A percentile compares a stretch with the other conserved stretches of the same genome.
Evolutionary conservation across 64 coral and sea anemone species (phyloP).

Genomic region (Stylophora pistillata): DNA sequence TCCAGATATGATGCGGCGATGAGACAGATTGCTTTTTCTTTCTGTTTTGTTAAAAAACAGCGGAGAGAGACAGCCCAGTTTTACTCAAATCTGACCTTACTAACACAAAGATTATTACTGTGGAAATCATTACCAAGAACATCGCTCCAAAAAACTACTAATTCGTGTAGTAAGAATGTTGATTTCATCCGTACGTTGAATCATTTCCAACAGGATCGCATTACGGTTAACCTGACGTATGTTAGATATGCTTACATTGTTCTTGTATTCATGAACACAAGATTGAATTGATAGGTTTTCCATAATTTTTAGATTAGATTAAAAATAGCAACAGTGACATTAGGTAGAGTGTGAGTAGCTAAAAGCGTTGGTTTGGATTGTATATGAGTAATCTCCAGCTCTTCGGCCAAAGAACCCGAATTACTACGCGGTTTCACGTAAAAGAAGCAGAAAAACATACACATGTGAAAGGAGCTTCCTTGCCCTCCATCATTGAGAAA

Average conservation of each 20-base stretch:
- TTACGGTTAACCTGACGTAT: constrained; percentile 43
- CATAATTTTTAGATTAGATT: constrained; percentile 30
- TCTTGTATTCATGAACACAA: constrained; percentile 29
- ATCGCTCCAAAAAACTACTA: neutral
- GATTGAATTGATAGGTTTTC: constrained; percentile 27
- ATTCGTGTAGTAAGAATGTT: neutral
- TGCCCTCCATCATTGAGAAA: neutral
- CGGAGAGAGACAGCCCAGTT: neutral
- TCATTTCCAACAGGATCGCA: constrained; percentile 38
- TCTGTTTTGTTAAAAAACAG: neutral
- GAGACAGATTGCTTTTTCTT: too few relatives aligned
- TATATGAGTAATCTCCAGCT: neutral
- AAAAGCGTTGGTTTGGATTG: neutral
- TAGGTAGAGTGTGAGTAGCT: neutral
- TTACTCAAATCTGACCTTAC: neutral
- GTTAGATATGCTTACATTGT: constrained; percentile 22
- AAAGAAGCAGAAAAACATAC: neutral
- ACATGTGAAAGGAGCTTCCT: neutral
- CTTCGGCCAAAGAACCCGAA: neutral
- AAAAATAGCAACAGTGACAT: constrained; percentile 21
- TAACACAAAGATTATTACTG: neutral
- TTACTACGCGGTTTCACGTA: neutral
- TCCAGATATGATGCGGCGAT: too few relatives aligned
- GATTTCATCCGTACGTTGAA: constrained; percentile 15
- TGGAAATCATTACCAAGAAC: neutral